Evolutionary conservation across 2,888 invertebrate genomes (phyloP).

Genomic region (Reticulitermes lucifugus): DNA sequence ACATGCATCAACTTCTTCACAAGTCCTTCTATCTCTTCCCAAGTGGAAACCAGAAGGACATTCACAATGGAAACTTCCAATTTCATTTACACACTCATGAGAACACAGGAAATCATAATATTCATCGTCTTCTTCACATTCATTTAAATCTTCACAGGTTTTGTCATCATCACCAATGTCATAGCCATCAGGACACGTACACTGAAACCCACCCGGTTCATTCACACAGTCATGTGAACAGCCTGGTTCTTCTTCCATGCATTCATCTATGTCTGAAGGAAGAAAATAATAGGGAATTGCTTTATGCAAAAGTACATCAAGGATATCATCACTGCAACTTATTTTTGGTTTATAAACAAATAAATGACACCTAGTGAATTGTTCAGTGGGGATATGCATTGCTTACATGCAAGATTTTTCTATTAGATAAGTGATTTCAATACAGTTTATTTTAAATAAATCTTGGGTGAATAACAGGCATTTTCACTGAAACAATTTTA

Average conservation of each 20-base stretch:
- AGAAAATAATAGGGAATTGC: too few relatives aligned
- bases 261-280: conserved; percentile 59
- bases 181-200: conserved; percentile 66
- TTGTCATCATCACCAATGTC: conserved; percentile 57
- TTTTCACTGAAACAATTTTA: too few relatives aligned
- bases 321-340: too few relatives aligned
- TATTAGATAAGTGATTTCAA: too few relatives aligned
- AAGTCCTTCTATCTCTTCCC: conserved; percentile 59
- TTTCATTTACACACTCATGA: conserved; percentile 64
- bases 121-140: conserved; percentile 50
- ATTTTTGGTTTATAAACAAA: too few relatives aligned
- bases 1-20: conserved; percentile 64
- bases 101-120: conserved; percentile 61
- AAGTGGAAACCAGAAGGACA: conserved; percentile 56
- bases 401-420: too few relatives aligned
- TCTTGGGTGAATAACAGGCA: too few relatives aligned
- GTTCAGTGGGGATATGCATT: too few relatives aligned
- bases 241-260: conserved; percentile 57
- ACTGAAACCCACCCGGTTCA: conserved; percentile 65
- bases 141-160: conserved; percentile 58
- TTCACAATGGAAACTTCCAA: conserved; percentile 56
- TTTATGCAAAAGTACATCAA: too few relatives aligned
- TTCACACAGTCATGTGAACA: conserved; percentile 60
- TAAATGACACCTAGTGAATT: too few relatives aligned
- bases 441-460: too few relatives aligned